These are phyloP conservation scores for Chitala chitala DNA, from an alignment of 2,113 vertebrate species.

Conservation along the genomic window DNA sequence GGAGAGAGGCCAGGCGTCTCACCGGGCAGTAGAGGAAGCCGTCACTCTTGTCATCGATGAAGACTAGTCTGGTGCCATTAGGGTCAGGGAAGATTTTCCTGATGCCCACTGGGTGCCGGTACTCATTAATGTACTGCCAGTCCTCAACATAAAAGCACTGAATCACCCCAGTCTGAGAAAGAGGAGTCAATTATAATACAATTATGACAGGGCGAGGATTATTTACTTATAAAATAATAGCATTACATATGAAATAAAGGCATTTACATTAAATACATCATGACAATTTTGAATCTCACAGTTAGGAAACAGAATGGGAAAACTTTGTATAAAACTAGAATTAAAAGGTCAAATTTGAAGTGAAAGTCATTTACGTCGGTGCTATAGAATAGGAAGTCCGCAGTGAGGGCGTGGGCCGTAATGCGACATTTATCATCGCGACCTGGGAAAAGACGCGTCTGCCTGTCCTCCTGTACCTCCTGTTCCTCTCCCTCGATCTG, in stretches of 20 bases:
- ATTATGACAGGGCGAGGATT: no score
- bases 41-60: conserved; percentile 89
- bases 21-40: conserved; percentile 88
- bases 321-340: neutral
- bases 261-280: no score
- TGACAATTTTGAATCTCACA: no score
- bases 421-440: conserved; percentile 79
- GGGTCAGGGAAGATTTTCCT: conserved; percentile 88
- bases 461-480: conserved; percentile 75
- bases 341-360: neutral
- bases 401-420: conserved; percentile 82
- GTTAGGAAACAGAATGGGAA: neutral
- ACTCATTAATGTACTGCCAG: conserved; percentile 83
- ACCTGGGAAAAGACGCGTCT: conserved; percentile 87
- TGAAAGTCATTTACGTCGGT: conserved; percentile 74
- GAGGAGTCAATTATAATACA: no score
- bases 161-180: conserved; percentile 73
- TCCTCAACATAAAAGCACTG: conserved; percentile 87
- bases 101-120: conserved; percentile 79
- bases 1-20: neutral
- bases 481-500: conserved; percentile 83
- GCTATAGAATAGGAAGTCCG: conserved; percentile 91
- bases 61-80: conserved; percentile 78
- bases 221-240: no score
- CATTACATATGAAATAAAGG: no score